A percentile compares a stretch with the other conserved stretches of the same genome.
Conservation (phyloP, 2,888 invertebrate genomes). For the Unio delphinus region DNA sequence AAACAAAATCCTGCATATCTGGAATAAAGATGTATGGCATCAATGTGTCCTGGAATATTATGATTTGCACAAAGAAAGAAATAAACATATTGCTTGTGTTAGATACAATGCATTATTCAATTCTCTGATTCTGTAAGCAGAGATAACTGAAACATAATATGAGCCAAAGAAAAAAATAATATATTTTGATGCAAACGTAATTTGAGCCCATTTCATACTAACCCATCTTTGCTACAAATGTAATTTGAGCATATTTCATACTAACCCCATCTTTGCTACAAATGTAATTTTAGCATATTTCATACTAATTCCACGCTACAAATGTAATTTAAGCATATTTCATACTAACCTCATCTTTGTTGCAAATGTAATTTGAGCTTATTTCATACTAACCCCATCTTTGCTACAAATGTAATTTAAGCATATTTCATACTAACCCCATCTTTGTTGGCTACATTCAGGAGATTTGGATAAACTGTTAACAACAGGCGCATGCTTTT, state of each 20-base stretch:
- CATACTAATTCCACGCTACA: too few species aligned
- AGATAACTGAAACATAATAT: background rate
- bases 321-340: background rate
- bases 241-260: slow-evolving; percentile 2
- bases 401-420: too few species aligned
- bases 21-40: background rate
- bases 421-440: slow-evolving; percentile 78
- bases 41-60: background rate
- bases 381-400: too few species aligned
- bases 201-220: slow-evolving; percentile 62
- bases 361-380: slow-evolving; percentile 61
- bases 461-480: slow-evolving; percentile 87
- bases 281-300: too few species aligned
- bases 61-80: background rate
- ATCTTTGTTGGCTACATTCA: slow-evolving; percentile 88
- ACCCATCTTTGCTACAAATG: too few species aligned
- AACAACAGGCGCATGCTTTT: slow-evolving; percentile 87
- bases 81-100: background rate
- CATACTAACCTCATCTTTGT: slow-evolving; percentile 85
- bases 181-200: too few species aligned
- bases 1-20: too few species aligned
- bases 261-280: slow-evolving; percentile 87
- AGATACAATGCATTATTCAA: background rate
- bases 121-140: background rate
- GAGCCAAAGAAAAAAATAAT: background rate